Base-by-base conservation (phyloP, 2,888 invertebrate species). In the Dryobota labecula region DNA sequence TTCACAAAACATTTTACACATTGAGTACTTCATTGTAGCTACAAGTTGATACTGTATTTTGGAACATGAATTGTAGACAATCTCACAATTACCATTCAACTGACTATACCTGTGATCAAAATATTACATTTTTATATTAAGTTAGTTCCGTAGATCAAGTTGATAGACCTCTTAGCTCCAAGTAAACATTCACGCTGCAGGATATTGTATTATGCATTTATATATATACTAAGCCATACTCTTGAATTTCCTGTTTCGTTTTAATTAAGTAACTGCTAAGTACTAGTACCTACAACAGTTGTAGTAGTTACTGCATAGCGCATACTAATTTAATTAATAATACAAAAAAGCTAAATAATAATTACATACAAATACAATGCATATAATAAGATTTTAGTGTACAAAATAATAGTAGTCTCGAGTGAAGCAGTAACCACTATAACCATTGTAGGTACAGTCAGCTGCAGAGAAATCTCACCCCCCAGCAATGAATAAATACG, bases 171-270 rank as follows among this genome's bases (percentile, higher is more conserved):
- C 6, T 20, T 15, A 27, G 13, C 20, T 27, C 15, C 33, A 13
- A 30, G 4, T 70, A 70, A 69, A 20, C 68, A 47, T 33, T n/a
- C 6, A 77, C 47, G 6, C 11, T 45, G 8, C 36, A 45, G 69
- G 51, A 38, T 43, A 49, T 36, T 18, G 15, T 41, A 7, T n/a
- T 18, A 7, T n/a, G n/a, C n/a, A n/a, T n/a, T n/a, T n/a, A n/a
- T n/a, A n/a, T n/a, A n/a, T n/a, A n/a, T n/a, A 24, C 20, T 30
- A 54, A 18, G 24, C n/a, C 7, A 33, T 60, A 27, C 60, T 51
- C 54, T 64, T 36, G n/a, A 54, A 63, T 64, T 68, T 76, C 54
- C 68, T 76, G 82, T 60, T 81, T 60, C 76, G 58, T 77, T 63
- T 54, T 51, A 62, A 45, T 68, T 20, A 49, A 63, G 47, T 51